Evolutionary conservation across 2,888 invertebrate genomes (phyloP), one percentile per base, ranked within the genome.

Genomic region (Pollenia amentaria): DNA sequence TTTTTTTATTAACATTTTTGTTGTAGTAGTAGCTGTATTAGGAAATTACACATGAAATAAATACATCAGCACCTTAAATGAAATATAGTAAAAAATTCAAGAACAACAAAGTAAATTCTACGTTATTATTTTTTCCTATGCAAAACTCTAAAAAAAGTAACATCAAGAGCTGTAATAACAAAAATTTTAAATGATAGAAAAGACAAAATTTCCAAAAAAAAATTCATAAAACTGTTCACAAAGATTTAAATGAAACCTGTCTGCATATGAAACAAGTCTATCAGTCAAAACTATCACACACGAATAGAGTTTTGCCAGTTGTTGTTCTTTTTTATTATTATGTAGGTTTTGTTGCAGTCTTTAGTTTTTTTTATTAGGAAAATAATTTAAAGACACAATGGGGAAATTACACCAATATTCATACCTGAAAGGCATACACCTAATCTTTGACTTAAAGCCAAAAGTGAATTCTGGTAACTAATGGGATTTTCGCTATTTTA

Each of bases 221-320:
- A 18, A 12, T 64, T 16, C 6, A 8, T 48, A 38, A 77, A 72
- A 76, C 57, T 73, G 44, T 70, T 48, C 53, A 48, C 78, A 75
- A 80, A 67, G 2, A 21, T 87, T 88, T 78, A 88, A 87, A 88
- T 84, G 86, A 88, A 88, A 89, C 88, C 92, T 92, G 92, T 92
- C 91, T 89, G 87, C 90, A 88, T 89, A 88, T 86, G 89, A 90
- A 92, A 92, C 91, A 91, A 91, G 91, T 92, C 91, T 91, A 92
- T 92, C 91, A 92, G 91, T 92, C 91, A 92, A 90, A 89, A 90
- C 88, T 89, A 88, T 88, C 87, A 84, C 64, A 80, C 53, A 64
- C 80, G 72, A 81, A 84, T 70, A 79, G n/a, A 76, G 46, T 57
- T 67, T 77, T 69, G 38, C 51, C 38, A 72, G 14, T 53, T 73